These are phyloP conservation scores for Nannobrachium achirus DNA, from an alignment of 2,113 vertebrate species.

Conservation along the genomic window DNA sequence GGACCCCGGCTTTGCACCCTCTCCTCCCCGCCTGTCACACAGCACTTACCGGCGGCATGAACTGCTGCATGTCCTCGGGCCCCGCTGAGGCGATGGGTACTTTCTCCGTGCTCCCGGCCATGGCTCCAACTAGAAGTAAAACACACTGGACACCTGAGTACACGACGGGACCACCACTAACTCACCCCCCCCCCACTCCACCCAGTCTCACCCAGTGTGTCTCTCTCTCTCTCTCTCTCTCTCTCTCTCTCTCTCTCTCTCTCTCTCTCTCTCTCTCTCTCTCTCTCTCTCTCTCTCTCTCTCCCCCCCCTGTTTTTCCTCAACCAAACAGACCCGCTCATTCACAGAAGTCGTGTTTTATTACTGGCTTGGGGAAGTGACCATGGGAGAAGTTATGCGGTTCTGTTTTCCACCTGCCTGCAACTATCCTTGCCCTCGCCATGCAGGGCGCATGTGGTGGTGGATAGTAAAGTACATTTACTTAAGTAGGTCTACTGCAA, in stretches of 20 bases:
- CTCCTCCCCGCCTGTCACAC: not conserved
- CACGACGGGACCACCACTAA: slow-evolving; percentile 36
- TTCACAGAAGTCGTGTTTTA: not conserved
- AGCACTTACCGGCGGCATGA: slow-evolving; percentile 91
- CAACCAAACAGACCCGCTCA: slow-evolving; percentile 22
- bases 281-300: slow-evolving; percentile 17
- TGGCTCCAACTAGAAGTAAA: slow-evolving; percentile 67
- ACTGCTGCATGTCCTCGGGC: slow-evolving; percentile 86
- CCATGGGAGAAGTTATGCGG: not conserved
- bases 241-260: too few species aligned
- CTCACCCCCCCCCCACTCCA: too few species aligned
- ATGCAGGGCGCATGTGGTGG: too few species aligned
- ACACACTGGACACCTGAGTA: slow-evolving; percentile 68
- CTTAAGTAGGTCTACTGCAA: too few species aligned
- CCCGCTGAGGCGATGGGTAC: slow-evolving; percentile 87
- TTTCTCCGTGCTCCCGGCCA: slow-evolving; percentile 88
- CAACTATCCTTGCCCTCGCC: too few species aligned
- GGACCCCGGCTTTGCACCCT: too few species aligned
- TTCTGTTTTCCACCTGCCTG: not conserved
- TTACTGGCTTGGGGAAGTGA: not conserved
- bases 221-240: slow-evolving; percentile 12
- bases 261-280: slow-evolving; percentile 18
- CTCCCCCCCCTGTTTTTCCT: not conserved
- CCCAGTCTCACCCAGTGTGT: too few species aligned
- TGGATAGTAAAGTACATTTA: too few species aligned